Evolutionary conservation across 2,113 vertebrate species (phyloP), one percentile per base, ranked within the genome.

Genomic region (Erythrolamprus reginae): DNA sequence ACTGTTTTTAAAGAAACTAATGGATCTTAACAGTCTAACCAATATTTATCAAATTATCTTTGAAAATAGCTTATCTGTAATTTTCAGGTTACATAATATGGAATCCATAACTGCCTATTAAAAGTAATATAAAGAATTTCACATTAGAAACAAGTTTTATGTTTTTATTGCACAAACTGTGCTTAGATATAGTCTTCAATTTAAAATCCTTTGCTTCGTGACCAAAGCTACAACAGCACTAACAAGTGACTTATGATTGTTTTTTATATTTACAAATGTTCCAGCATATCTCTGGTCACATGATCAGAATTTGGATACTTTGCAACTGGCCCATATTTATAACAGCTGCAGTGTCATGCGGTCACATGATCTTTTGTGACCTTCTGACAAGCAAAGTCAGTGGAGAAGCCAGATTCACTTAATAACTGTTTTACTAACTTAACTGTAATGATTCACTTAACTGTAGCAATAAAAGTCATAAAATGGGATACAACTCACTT

Each of bases 31-130:
- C 50, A 87, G 82, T 51, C 33, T 23, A 90, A 55, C 17, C 17
- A 70, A 82, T 45, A 38, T 90, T 90, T 91, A 83, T 83, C 86
- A 91, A 87, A 28, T 65, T 65, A 65, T 70, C 52, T 91, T 91
- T 91, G 86, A 70, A 91, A 88, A 58, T 26, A 83, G 7, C 15
- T 82, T 58, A 82, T 87, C 61, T 38, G 38, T 12, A 82, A 85
- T 26, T 56, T 51, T 50, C n/a, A 86, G 65, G 82, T 91, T 91
- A 88, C 52, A 82, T 48, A 90, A 82, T 28, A 77, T 33, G 15
- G 24, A 82, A 55, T 47, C 24, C 47, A 6, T 82, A 77, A 15
- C 3, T 87, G 28, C 17, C 13, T 47, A 53, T 42, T 83, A 50
- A 24, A 88, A 91, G 51, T 45, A 86, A 86, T 28, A 50, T 28